phyloP scores from a whole-genome alignment of 2,113 vertebrate species.

The Myotis yumanensis region DNA sequence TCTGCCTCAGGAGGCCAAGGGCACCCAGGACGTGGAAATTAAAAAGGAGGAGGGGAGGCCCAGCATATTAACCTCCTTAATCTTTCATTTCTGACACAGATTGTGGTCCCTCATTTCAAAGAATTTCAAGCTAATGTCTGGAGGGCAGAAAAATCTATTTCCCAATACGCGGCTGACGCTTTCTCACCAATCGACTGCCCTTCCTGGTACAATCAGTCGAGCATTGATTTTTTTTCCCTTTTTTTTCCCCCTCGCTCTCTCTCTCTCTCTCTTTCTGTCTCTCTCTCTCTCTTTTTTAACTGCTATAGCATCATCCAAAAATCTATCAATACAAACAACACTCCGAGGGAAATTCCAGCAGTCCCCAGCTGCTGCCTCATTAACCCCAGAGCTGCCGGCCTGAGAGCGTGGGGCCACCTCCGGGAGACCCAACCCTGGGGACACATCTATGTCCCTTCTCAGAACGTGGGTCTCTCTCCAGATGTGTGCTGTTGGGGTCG shows the following conservation, averaged over 20 bases:
- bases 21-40: constrained; percentile 78
- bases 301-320: constrained; percentile 90
- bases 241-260: neutral
- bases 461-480: fast-evolving
- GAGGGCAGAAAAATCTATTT: constrained; percentile 95
- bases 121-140: constrained; percentile 91
- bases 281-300: constrained; percentile 56
- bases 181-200: constrained; percentile 90
- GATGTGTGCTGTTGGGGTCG: neutral
- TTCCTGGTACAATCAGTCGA: constrained; percentile 90
- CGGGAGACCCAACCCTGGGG: neutral
- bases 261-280: no score
- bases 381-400: constrained; percentile 58
- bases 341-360: constrained; percentile 75
- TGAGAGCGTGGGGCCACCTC: neutral
- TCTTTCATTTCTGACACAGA: constrained; percentile 88
- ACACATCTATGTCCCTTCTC: neutral
- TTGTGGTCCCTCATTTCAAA: constrained; percentile 89
- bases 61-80: constrained; percentile 84
- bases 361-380: constrained; percentile 50
- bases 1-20: constrained; percentile 77
- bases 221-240: constrained; percentile 86
- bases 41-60: constrained; percentile 79
- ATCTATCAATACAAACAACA: constrained; percentile 91
- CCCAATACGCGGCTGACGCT: constrained; percentile 90